Evolutionary conservation across 2,797 vertebrate species (phyloP).

Genomic region (Novumbra hubbsi): DNA sequence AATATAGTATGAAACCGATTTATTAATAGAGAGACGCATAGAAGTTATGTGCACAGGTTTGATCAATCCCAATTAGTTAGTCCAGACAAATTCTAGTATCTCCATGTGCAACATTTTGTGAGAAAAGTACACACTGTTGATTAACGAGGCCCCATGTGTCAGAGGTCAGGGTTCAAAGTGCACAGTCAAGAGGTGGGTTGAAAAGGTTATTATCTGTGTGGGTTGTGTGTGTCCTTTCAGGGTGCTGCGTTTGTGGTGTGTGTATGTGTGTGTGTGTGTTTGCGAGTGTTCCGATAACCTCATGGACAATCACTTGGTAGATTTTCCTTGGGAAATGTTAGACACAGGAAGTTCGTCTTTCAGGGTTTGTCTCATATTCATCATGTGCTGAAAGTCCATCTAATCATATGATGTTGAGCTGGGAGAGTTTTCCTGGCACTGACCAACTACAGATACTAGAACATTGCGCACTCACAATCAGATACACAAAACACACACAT

Average conservation of each 20-base stretch:
- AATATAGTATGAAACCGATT: too few species aligned
- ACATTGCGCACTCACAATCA: constrained; percentile 5
- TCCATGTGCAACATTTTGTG: too few species aligned
- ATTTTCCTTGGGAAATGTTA: constrained; percentile 1
- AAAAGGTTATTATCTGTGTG: neutral
- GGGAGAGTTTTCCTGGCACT: constrained; percentile 66
- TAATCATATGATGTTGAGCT: constrained; percentile 71
- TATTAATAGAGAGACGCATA: too few species aligned
- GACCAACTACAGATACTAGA: neutral
- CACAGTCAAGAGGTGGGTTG: constrained; percentile 32
- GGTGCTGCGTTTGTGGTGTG: neutral
- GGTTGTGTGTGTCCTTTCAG: neutral
- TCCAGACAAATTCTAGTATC: too few species aligned
- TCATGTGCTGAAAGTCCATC: constrained; percentile 66
- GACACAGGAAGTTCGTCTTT: neutral
- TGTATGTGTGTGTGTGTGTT: constrained; percentile 9
- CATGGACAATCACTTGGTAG: neutral
- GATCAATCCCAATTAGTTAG: too few species aligned
- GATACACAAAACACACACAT: constrained; percentile 9
- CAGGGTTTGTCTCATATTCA: neutral
- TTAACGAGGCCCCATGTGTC: constrained; percentile 23
- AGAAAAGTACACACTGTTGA: too few species aligned
- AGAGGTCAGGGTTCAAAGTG: constrained; percentile 60
- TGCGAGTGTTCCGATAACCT: constrained; percentile 17
- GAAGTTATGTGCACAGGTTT: too few species aligned